These are phyloP conservation scores for Microtus californicus DNA, from an alignment of 2,797 vertebrate species.

Conservation along the genomic window DNA sequence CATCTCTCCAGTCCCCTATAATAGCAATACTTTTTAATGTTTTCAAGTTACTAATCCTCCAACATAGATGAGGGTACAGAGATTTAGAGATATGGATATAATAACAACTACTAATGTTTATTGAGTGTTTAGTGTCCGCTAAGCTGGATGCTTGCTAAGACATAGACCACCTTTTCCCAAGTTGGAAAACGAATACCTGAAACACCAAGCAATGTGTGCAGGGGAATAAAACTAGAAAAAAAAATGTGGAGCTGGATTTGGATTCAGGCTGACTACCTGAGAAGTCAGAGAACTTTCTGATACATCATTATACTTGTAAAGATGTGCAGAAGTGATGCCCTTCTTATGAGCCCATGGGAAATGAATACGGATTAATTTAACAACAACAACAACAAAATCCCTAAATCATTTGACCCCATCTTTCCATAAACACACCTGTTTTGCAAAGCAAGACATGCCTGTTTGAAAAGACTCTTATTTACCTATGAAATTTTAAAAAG, in stretches of 20 bases:
- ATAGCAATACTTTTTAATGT: not conserved
- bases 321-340: not conserved
- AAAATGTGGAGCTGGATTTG: not conserved
- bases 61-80: not conserved
- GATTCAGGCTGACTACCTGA: not conserved
- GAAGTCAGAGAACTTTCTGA: not conserved
- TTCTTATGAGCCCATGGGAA: not conserved
- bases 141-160: not conserved
- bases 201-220: not conserved
- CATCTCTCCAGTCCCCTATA: not conserved
- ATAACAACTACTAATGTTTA: not conserved
- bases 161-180: not conserved
- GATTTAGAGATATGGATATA: not conserved
- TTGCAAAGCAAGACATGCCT: conserved; percentile 22
- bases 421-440: conserved; percentile 50
- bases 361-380: not conserved
- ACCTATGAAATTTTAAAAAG: conserved; percentile 45
- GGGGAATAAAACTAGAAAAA: not conserved
- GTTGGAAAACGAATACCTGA: not conserved
- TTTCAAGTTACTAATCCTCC: conserved; percentile 38
- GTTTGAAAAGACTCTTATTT: conserved; percentile 38
- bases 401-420: not conserved
- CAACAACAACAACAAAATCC: not conserved
- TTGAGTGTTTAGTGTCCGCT: not conserved
- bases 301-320: not conserved